phyloP scores from a whole-genome alignment of 2,113 vertebrate genomes.

The Xiphophorus couchianus region DNA sequence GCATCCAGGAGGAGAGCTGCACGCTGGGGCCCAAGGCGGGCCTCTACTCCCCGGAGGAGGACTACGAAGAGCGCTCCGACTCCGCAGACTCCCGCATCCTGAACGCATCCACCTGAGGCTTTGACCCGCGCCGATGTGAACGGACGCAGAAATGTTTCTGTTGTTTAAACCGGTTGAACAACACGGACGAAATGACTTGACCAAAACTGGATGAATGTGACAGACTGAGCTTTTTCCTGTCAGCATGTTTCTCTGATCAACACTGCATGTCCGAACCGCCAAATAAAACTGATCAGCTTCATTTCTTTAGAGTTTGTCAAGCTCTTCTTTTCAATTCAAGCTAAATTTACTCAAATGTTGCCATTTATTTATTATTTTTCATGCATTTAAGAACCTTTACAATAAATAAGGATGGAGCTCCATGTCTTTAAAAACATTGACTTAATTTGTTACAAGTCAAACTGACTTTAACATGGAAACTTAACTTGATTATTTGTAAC shows the following conservation, averaged over 20 bases:
- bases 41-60: constrained; percentile 91
- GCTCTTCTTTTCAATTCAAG: background rate
- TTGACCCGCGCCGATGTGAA: constrained; percentile 25
- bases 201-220: constrained; percentile 56
- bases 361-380: background rate
- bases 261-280: constrained; percentile 77
- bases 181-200: constrained; percentile 11
- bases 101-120: constrained; percentile 87
- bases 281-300: constrained; percentile 68
- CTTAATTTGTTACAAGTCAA: too few relatives aligned
- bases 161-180: constrained; percentile 13
- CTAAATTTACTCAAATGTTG: background rate
- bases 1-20: constrained; percentile 87
- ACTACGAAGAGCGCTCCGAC: constrained; percentile 95
- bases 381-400: background rate
- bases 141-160: constrained; percentile 8
- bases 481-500: too few relatives aligned
- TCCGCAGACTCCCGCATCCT: constrained; percentile 94
- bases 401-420: background rate
- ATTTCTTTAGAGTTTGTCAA: background rate
- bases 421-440: background rate
- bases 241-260: constrained; percentile 75
- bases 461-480: too few relatives aligned
- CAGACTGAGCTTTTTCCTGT: constrained; percentile 57
- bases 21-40: constrained; percentile 87